A percentile compares a stretch with the other conserved stretches of the same genome.
Evolutionary conservation across 2,888 invertebrate genomes (phyloP).

Genomic region (Netelia fuscicornis): DNA sequence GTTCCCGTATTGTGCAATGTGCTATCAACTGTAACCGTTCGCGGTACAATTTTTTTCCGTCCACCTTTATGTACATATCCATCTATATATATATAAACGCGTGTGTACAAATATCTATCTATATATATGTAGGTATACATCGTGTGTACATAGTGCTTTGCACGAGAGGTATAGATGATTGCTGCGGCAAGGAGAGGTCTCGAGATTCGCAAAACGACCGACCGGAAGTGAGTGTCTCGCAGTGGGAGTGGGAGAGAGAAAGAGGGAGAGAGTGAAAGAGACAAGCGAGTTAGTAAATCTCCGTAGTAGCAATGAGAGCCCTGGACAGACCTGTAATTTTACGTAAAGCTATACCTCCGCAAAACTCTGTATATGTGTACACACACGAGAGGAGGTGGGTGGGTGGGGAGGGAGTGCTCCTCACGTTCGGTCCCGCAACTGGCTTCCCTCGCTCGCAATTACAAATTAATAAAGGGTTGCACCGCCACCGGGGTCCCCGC

Average conservation of each 20-base stretch:
- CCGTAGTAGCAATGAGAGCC: constrained; percentile 75
- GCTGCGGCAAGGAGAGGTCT: constrained; percentile 44
- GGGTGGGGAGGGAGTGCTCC: background rate
- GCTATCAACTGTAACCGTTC: constrained; percentile 16
- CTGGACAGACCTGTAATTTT: constrained; percentile 78
- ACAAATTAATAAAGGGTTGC: constrained; percentile 82
- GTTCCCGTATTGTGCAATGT: constrained; percentile 36
- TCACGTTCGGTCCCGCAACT: constrained; percentile 54
- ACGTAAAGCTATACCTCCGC: constrained; percentile 74
- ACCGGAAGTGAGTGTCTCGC: constrained; percentile 68
- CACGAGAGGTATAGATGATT: constrained; percentile 51
- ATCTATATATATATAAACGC: background rate
- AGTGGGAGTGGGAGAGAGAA: background rate
- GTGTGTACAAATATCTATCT: background rate
- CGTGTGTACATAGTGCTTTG: constrained; percentile 19
- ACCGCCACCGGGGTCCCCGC: constrained; percentile 66
- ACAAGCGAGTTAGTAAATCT: constrained; percentile 76
- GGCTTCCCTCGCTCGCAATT: constrained; percentile 76
- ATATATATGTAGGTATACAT: background rate
- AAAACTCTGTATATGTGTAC: constrained; percentile 20
- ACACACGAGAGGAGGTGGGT: background rate
- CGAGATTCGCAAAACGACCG: constrained; percentile 61
- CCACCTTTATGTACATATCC: background rate
- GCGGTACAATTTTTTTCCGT: constrained; percentile 1
- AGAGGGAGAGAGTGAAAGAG: constrained; percentile 20